phyloP scores from a whole-genome alignment of 2,888 invertebrate genomes.

The Drosophila longiperda region DNA sequence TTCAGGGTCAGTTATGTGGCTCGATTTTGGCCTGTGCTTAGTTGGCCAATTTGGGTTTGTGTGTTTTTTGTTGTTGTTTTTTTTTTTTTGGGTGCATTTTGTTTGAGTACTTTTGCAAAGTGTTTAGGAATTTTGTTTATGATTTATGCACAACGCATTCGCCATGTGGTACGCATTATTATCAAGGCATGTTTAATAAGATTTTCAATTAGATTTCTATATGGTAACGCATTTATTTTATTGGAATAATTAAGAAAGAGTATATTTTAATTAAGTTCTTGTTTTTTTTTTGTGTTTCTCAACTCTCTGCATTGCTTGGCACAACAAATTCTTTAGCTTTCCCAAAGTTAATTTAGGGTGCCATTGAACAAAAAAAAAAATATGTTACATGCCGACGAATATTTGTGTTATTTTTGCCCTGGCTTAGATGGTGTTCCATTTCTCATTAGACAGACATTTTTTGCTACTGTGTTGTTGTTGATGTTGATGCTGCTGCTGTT shows the following conservation, averaged over 20 bases:
- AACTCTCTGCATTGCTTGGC: neutral
- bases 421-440: slow-evolving; percentile 57
- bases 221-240: neutral
- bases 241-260: neutral
- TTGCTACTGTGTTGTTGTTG: slow-evolving; percentile 24
- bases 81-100: slow-evolving; percentile 28
- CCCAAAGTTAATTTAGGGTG: neutral
- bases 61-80: neutral
- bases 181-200: slow-evolving; percentile 1
- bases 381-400: slow-evolving; percentile 28
- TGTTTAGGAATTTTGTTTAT: slow-evolving; percentile 43
- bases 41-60: slow-evolving; percentile 54
- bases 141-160: slow-evolving; percentile 74
- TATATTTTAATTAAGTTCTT: neutral
- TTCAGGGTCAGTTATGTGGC: slow-evolving; percentile 75
- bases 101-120: slow-evolving; percentile 13
- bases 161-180: slow-evolving; percentile 54
- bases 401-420: slow-evolving; percentile 22
- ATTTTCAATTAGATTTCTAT: neutral
- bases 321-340: neutral
- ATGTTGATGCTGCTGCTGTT: slow-evolving; percentile 31
- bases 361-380: slow-evolving; percentile 12
- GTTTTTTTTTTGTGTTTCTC: neutral
- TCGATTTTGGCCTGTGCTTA: slow-evolving; percentile 65
- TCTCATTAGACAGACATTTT: slow-evolving; percentile 66